Evolutionary conservation across 2,113 vertebrate species (phyloP).

Genomic region (Neomonachus schauinslandi): DNA sequence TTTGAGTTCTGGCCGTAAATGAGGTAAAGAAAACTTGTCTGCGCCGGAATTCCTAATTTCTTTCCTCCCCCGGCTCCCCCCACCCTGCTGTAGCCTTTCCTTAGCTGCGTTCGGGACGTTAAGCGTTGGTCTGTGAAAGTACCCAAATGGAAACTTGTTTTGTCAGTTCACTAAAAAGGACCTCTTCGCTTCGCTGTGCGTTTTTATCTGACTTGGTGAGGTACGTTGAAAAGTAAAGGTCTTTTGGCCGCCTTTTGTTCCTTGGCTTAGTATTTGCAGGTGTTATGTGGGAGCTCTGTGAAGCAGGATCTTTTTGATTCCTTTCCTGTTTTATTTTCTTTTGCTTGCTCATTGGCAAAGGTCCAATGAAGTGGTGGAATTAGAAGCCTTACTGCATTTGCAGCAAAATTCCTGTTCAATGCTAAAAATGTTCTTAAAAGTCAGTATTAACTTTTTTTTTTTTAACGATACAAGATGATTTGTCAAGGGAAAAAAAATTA

Average conservation of each 20-base stretch:
- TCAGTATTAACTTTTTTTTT: slow-evolving; percentile 15
- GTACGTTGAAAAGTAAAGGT: not conserved
- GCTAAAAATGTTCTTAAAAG: slow-evolving; percentile 11
- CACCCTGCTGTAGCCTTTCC: not conserved
- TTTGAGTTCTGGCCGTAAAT: not conserved
- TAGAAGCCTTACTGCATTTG: not conserved
- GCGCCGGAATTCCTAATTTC: not conserved
- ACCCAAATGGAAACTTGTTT: not conserved
- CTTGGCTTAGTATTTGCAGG: not conserved
- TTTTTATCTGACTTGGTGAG: not conserved
- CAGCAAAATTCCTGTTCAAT: not conserved
- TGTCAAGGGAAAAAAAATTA: not conserved
- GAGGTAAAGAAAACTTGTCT: slow-evolving; percentile 4
- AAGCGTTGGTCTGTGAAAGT: not conserved
- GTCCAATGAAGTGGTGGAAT: not conserved
- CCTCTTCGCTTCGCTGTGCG: not conserved
- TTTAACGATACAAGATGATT: not conserved
- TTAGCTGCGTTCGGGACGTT: not conserved
- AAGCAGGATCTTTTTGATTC: not conserved
- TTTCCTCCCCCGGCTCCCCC: rapidly evolving
- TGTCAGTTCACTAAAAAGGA: not conserved
- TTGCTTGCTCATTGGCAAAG: not conserved
- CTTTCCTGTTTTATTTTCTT: not conserved
- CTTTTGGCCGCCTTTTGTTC: slow-evolving; percentile 43
- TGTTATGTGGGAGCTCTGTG: not conserved